phyloP scores from a whole-genome alignment of 2,113 vertebrate genomes.

The Sceloporus tristichus region DNA sequence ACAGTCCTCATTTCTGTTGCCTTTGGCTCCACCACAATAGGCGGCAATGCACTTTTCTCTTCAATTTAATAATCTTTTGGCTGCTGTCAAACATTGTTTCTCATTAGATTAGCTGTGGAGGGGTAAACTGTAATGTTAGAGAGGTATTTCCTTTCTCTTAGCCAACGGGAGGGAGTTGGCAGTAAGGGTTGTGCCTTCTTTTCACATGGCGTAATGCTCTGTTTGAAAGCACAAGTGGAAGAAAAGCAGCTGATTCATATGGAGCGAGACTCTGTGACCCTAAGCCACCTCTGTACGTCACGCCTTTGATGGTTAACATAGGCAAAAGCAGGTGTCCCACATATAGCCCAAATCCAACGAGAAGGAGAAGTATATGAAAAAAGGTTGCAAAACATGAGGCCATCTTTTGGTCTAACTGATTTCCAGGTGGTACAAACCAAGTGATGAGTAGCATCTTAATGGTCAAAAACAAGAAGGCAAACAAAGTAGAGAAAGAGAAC shows the following conservation, averaged over 20 bases:
- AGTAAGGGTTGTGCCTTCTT: slow-evolving; percentile 69
- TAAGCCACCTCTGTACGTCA: neutral
- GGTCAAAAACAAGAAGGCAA: neutral
- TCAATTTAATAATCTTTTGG: slow-evolving; percentile 79
- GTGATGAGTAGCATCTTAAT: neutral
- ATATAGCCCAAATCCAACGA: neutral
- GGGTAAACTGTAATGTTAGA: slow-evolving; percentile 78
- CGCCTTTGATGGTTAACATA: neutral
- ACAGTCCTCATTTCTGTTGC: slow-evolving; percentile 76
- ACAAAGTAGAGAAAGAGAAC: neutral
- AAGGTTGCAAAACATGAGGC: neutral
- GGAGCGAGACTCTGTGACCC: slow-evolving; percentile 5
- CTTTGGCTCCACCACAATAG: slow-evolving; percentile 76
- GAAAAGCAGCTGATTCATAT: slow-evolving; percentile 50
- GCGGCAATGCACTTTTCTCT: slow-evolving; percentile 75
- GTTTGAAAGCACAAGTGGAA: slow-evolving; percentile 72
- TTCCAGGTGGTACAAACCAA: neutral
- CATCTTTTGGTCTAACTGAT: neutral
- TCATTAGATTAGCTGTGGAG: slow-evolving; percentile 79
- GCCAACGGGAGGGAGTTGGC: slow-evolving; percentile 77
- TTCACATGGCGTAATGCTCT: slow-evolving; percentile 75
- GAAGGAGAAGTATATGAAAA: neutral
- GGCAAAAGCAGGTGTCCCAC: neutral
- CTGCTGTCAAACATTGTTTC: slow-evolving; percentile 71
- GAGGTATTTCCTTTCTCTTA: slow-evolving; percentile 79